Evolutionary conservation across 37 sponge, comb jelly and placozoan species (phyloP).

Genomic region (Chondrilla cf. caribensis): DNA sequence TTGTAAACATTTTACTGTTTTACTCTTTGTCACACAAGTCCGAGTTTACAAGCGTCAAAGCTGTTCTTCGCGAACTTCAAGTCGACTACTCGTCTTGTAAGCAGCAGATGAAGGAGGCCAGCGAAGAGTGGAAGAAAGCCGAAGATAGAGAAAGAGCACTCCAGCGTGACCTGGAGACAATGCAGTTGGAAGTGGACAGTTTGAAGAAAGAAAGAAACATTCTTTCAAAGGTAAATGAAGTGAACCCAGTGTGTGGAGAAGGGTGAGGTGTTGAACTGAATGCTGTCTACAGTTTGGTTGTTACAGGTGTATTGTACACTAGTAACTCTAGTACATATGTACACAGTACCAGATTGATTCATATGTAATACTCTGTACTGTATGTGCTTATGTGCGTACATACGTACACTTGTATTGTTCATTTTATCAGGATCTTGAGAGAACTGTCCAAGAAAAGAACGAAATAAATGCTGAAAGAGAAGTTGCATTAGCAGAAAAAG

Average conservation of each 20-base stretch:
- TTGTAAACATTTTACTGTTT: too few relatives aligned
- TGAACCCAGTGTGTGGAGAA: too few relatives aligned
- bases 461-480: conserved; percentile 4
- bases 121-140: conserved; percentile 37
- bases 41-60: conserved; percentile 34
- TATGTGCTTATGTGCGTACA: conserved; percentile 9
- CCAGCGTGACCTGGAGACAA: background rate
- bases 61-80: conserved; percentile 28
- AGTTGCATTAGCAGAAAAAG: conserved; percentile 7
- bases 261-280: too few relatives aligned
- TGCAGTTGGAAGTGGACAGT: conserved; percentile 19
- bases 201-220: conserved; percentile 49
- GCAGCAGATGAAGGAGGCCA: conserved; percentile 41
- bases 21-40: too few relatives aligned
- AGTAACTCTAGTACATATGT: too few relatives aligned
- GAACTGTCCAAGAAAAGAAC: background rate
- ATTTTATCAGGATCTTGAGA: conserved; percentile 10
- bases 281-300: too few relatives aligned
- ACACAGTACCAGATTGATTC: too few relatives aligned
- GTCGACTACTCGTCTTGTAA: conserved; percentile 4
- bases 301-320: too few relatives aligned
- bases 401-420: background rate
- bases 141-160: conserved; percentile 6
- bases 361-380: background rate
- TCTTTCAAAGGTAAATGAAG: background rate